A percentile compares a stretch with the other conserved stretches of the same genome.
These are phyloP conservation scores for Macrostomum cliftonense DNA, from an alignment of 2,888 invertebrate species.

Conservation along the genomic window DNA sequence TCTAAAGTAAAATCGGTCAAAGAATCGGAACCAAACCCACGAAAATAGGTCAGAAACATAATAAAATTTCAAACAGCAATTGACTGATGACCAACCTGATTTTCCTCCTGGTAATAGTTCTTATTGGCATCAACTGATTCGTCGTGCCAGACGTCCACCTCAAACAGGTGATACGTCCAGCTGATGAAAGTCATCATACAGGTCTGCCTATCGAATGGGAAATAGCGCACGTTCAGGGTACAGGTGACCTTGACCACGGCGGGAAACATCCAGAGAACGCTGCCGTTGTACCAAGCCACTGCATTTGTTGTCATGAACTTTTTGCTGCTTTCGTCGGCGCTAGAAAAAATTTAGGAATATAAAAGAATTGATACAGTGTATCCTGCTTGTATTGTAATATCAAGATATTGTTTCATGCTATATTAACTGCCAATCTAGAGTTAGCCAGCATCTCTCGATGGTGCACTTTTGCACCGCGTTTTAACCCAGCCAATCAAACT, in stretches of 20 bases:
- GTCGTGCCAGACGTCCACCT: slow-evolving; percentile 21
- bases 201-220: slow-evolving; percentile 41
- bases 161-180: slow-evolving; percentile 40
- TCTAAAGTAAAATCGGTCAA: no score
- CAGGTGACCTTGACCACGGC: slow-evolving; percentile 40
- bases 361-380: no score
- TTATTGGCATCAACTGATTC: slow-evolving; percentile 1
- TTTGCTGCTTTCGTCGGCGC: slow-evolving; percentile 19
- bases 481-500: no score
- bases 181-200: slow-evolving; percentile 40
- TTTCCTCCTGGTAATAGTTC: slow-evolving; percentile 2
- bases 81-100: neutral
- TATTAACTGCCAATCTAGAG: no score
- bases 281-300: slow-evolving; percentile 38
- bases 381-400: no score
- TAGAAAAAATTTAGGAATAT: no score
- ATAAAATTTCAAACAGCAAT: no score
- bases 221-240: slow-evolving; percentile 40
- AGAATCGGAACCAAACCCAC: no score
- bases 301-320: slow-evolving; percentile 35
- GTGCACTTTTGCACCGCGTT: no score
- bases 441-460: no score
- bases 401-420: no score
- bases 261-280: slow-evolving; percentile 41
- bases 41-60: no score